phyloP scores from a whole-genome alignment of 1,140 invertebrate genomes.

The Drosophila pseudoananassae region DNA sequence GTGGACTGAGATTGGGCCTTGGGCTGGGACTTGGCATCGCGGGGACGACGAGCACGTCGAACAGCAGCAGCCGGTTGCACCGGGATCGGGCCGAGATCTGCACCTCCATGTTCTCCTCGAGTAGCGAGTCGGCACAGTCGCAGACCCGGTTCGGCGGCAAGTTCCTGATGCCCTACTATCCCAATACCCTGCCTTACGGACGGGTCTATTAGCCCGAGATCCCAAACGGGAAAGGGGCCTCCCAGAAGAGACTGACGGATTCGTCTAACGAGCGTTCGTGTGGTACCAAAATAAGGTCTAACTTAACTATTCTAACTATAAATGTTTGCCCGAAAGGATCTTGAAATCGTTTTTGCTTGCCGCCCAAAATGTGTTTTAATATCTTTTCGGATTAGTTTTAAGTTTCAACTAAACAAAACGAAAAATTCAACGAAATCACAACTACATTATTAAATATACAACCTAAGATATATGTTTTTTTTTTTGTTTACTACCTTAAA shows the following conservation, averaged over 20 bases:
- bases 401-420: background rate
- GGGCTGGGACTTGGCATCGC: constrained; percentile 32
- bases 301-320: constrained; percentile 13
- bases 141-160: constrained; percentile 76
- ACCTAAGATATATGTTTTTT: constrained; percentile 1
- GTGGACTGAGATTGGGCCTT: constrained; percentile 34
- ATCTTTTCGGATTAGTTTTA: constrained; percentile 43
- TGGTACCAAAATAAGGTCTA: constrained; percentile 67
- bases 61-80: constrained; percentile 69
- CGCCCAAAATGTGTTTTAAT: constrained; percentile 66
- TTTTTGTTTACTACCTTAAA: background rate
- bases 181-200: constrained; percentile 78
- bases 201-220: constrained; percentile 65
- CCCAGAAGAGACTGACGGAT: constrained; percentile 65
- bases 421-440: background rate
- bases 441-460: background rate
- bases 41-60: constrained; percentile 56
- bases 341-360: constrained; percentile 60
- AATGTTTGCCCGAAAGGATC: constrained; percentile 48
- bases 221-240: constrained; percentile 9
- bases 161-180: constrained; percentile 82
- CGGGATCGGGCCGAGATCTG: constrained; percentile 66
- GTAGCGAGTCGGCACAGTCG: constrained; percentile 78
- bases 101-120: constrained; percentile 83
- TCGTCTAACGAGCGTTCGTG: constrained; percentile 63